These are phyloP conservation scores for Cuniculus paca DNA, from an alignment of 2,797 vertebrate genomes.

Conservation along the genomic window DNA sequence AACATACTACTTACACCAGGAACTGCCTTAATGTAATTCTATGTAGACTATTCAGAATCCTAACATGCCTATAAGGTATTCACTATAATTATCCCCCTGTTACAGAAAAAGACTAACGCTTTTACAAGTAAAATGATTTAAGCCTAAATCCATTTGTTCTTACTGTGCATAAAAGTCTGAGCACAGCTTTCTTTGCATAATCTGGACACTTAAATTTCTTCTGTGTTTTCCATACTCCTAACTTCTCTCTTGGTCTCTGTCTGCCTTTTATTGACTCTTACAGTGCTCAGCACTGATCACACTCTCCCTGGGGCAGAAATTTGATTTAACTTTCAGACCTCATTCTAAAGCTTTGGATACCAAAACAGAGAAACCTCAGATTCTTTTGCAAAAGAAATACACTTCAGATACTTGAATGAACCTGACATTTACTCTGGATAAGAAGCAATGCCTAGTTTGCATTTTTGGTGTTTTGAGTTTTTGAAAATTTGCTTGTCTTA, in stretches of 20 bases:
- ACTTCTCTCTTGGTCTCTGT: not conserved
- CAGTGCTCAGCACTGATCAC: not conserved
- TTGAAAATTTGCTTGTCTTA: not conserved
- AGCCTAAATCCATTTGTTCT: not conserved
- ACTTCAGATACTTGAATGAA: not conserved
- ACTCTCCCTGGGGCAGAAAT: not conserved
- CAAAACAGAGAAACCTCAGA: not conserved
- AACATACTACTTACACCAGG: not conserved
- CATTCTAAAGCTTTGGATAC: not conserved
- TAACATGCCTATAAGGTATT: not conserved
- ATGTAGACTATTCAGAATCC: not conserved
- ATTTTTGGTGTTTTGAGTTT: not conserved
- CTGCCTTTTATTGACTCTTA: too few relatives aligned
- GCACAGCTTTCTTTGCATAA: not conserved
- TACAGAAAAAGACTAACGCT: not conserved
- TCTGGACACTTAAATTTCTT: not conserved
- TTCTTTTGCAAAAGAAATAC: not conserved
- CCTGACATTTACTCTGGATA: constrained; percentile 16
- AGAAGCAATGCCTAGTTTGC: not conserved
- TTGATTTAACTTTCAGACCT: not conserved
- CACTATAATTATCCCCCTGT: not conserved
- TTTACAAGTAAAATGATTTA: not conserved
- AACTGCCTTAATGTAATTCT: not conserved
- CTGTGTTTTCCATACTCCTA: not conserved
- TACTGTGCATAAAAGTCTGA: not conserved